Evolutionary conservation across 1,140 invertebrate species (phyloP).

Genomic region (Neomicropteryx cornuta): DNA sequence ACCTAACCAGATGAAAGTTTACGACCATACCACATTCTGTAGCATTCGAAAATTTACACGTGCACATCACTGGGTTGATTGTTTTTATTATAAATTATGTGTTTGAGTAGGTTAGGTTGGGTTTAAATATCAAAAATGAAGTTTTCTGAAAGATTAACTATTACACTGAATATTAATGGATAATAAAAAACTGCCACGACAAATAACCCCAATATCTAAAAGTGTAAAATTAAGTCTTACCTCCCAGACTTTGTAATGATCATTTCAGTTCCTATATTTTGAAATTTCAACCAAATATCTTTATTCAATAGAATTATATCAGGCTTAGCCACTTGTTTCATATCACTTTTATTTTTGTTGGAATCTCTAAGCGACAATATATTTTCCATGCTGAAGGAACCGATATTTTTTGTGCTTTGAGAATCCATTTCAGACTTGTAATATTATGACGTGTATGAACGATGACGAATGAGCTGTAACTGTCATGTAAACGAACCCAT

Average conservation of each 20-base stretch:
- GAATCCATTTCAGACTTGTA: too few species aligned
- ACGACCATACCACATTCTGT: too few species aligned
- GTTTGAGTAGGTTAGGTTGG: not conserved
- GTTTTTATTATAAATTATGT: not conserved
- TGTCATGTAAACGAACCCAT: too few species aligned
- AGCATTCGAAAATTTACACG: conserved; percentile 4
- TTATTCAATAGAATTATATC: too few species aligned
- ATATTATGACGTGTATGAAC: too few species aligned
- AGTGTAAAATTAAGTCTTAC: conserved; percentile 1
- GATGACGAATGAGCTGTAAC: too few species aligned
- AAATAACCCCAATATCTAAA: not conserved
- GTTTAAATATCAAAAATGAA: not conserved
- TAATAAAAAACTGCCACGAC: not conserved
- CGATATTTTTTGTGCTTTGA: too few species aligned
- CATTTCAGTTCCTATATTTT: conserved; percentile 8
- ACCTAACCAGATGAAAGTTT: too few species aligned
- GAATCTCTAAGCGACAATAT: too few species aligned
- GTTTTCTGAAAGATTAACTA: not conserved
- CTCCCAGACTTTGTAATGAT: conserved; percentile 9
- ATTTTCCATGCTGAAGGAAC: too few species aligned
- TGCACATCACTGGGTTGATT: not conserved
- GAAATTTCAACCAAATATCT: conserved; percentile 8
- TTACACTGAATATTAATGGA: not conserved
- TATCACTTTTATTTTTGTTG: too few species aligned
- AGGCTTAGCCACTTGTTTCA: too few species aligned